A percentile compares a stretch with the other conserved stretches of the same genome.
phyloP scores from a whole-genome alignment of 1,140 invertebrate genomes.

The Gerris buenoi region DNA sequence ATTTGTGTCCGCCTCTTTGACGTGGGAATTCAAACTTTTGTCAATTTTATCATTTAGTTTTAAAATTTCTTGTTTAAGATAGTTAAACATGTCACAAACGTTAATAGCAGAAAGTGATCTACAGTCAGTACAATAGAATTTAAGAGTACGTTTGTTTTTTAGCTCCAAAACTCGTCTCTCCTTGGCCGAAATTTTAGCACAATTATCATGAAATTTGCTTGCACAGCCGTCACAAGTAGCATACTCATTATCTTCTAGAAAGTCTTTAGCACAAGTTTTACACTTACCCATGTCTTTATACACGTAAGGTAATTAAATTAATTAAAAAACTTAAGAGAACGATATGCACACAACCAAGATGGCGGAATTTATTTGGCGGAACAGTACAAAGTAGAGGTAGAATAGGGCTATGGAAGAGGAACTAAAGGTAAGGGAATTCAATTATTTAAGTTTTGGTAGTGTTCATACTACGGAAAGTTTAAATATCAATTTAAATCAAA shows the following conservation, averaged over 20 bases:
- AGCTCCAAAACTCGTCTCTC: not conserved
- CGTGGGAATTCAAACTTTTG: not conserved
- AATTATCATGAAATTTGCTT: not conserved
- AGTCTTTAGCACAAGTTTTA: not conserved
- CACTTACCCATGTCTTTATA: not conserved
- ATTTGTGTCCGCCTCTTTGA: not conserved
- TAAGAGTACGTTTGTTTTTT: not conserved
- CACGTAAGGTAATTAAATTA: not conserved
- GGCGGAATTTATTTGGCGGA: too few relatives aligned
- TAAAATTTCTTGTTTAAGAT: not conserved
- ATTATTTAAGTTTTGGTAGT: too few relatives aligned
- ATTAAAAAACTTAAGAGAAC: not conserved
- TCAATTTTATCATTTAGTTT: not conserved
- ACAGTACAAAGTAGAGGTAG: too few relatives aligned
- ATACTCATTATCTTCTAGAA: not conserved
- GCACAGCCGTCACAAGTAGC: not conserved
- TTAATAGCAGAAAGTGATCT: not conserved
- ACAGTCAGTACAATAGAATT: not conserved
- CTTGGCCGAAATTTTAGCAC: not conserved
- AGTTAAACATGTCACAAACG: not conserved
- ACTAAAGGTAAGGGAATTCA: too few relatives aligned
- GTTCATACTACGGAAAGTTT: too few relatives aligned
- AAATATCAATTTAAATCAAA: too few relatives aligned
- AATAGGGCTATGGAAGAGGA: too few relatives aligned
- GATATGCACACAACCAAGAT: conserved; percentile 1